These are phyloP conservation scores for Drosophila pseudoobscura DNA, from an alignment of 1,140 invertebrate genomes.

Conservation along the genomic window DNA sequence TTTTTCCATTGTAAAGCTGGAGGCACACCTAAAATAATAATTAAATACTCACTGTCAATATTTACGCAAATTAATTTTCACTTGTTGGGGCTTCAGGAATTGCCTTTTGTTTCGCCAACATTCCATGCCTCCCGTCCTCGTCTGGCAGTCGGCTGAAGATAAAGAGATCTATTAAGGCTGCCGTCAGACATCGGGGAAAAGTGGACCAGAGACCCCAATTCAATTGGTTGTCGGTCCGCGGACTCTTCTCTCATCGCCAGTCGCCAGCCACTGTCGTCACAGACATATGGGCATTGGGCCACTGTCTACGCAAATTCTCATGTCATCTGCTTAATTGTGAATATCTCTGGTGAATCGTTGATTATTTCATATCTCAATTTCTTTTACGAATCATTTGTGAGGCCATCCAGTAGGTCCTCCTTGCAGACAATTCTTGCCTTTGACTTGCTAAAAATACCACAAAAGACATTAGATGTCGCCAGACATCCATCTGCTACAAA, in stretches of 20 bases:
- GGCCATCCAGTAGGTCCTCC: conserved; percentile 11
- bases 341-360: conserved; percentile 23
- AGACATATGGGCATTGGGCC: conserved; percentile 1
- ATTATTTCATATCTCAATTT: conserved; percentile 52
- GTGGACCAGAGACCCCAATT: conserved; percentile 53
- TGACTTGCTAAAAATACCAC: conserved; percentile 57
- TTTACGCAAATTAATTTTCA: conserved; percentile 67
- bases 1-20: conserved; percentile 26
- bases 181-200: conserved; percentile 32
- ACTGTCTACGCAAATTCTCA: conserved; percentile 54
- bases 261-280: conserved; percentile 49
- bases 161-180: conserved; percentile 51
- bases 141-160: conserved; percentile 36
- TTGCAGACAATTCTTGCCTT: conserved; percentile 12
- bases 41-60: conserved; percentile 63
- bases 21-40: conserved; percentile 65
- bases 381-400: conserved; percentile 44
- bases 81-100: conserved; percentile 30
- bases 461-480: conserved; percentile 49
- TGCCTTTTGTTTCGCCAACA: conserved; percentile 41
- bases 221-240: conserved; percentile 40
- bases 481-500: conserved; percentile 68
- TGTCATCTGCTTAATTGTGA: conserved; percentile 50
- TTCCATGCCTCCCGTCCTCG: conserved; percentile 8
- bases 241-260: conserved; percentile 40